phyloP scores from a whole-genome alignment of 92 coral and sea anemone genomes.

The Epizoanthus illoricatus region DNA sequence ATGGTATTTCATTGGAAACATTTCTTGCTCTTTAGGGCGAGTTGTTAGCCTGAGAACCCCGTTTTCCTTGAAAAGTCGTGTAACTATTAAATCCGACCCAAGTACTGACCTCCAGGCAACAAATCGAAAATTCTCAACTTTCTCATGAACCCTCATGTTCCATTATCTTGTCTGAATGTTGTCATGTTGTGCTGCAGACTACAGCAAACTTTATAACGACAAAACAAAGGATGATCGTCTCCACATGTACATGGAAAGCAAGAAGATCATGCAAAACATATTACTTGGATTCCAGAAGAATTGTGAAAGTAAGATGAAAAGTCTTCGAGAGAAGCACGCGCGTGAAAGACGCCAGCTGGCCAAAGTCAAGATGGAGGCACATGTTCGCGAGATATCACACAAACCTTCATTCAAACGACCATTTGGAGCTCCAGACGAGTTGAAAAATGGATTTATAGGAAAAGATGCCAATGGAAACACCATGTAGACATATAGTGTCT shows the following conservation, averaged over 20 bases:
- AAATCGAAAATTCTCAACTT: too few relatives aligned
- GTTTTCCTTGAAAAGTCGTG: too few relatives aligned
- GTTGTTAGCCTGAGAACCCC: too few relatives aligned
- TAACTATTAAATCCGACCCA: too few relatives aligned
- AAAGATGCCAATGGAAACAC: constrained; percentile 26
- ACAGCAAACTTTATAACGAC: constrained; percentile 45
- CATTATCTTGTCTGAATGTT: too few relatives aligned
- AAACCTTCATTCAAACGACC: neutral
- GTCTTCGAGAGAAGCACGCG: constrained; percentile 67
- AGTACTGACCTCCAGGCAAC: too few relatives aligned
- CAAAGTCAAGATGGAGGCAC: constrained; percentile 66
- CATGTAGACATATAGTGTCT: too few relatives aligned
- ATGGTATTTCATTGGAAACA: too few relatives aligned
- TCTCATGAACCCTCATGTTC: too few relatives aligned
- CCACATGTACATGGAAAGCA: constrained; percentile 44
- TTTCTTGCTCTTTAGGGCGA: too few relatives aligned
- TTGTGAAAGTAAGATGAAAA: constrained; percentile 46
- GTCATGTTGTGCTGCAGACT: constrained; percentile 49
- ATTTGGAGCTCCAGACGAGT: constrained; percentile 11
- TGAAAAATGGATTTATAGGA: constrained; percentile 3
- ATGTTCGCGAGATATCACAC: neutral
- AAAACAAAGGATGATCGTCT: constrained; percentile 23
- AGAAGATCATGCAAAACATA: constrained; percentile 58
- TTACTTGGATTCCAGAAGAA: constrained; percentile 63
- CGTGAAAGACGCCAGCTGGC: constrained; percentile 58